Conservation (phyloP, 1,140 invertebrate species). For the Hylaeus anthracinus region DNA sequence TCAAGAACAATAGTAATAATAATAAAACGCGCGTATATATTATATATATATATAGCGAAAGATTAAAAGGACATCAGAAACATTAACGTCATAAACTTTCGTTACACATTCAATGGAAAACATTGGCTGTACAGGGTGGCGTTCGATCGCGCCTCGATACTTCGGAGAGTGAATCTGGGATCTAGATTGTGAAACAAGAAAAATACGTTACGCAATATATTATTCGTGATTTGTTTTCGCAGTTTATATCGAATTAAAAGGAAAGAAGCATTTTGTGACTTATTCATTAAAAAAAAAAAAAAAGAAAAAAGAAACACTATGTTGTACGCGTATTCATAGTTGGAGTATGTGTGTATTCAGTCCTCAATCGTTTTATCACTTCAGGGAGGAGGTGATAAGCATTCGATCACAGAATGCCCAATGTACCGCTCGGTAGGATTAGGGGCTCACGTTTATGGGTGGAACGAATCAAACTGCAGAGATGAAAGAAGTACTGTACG, state of each 20-base stretch:
- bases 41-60: background rate
- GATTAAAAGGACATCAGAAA: constrained; percentile 25
- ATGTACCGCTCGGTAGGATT: background rate
- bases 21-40: background rate
- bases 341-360: no score
- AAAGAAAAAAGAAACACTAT: no score
- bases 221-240: no score
- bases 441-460: background rate
- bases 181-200: background rate
- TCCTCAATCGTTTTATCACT: no score
- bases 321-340: no score
- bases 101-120: constrained; percentile 44
- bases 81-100: constrained; percentile 47
- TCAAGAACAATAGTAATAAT: background rate
- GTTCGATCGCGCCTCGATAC: background rate
- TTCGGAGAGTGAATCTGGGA: background rate
- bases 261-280: no score
- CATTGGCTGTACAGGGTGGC: constrained; percentile 15
- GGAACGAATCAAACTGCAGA: background rate
- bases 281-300: no score
- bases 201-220: background rate
- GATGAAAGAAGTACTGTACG: no score
- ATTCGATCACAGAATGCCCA: background rate
- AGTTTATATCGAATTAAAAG: no score
- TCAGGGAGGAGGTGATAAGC: no score